Percentiles rank a stretch among this genome's conserved stretches.
These are phyloP conservation scores for Amaurobius ferox DNA, from an alignment of 2,888 invertebrate genomes.

Conservation along the genomic window DNA sequence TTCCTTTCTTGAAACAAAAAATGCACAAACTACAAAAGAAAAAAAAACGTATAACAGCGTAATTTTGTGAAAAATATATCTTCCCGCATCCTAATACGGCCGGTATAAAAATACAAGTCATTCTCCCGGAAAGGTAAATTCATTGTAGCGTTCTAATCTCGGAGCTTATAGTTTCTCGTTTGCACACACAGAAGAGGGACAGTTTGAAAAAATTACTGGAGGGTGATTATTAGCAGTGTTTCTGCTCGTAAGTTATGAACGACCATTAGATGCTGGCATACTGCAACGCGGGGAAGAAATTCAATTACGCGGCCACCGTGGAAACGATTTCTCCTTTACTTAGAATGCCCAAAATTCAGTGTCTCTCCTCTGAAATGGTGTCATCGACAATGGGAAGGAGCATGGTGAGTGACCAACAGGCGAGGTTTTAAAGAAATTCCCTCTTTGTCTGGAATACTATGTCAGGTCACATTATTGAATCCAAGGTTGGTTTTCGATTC, in stretches of 20 bases:
- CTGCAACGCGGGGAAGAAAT: conserved; percentile 42
- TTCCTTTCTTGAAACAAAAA: neutral
- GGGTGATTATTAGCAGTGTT: conserved; percentile 64
- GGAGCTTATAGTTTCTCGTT: conserved; percentile 40
- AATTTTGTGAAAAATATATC: neutral
- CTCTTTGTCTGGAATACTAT: no score
- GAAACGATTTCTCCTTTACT: conserved; percentile 41
- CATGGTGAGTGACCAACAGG: neutral
- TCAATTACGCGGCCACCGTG: conserved; percentile 58
- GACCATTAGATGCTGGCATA: conserved; percentile 39
- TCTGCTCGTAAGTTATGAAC: conserved; percentile 49
- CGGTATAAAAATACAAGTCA: conserved; percentile 47
- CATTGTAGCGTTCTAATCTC: conserved; percentile 60
- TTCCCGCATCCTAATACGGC: conserved; percentile 55
- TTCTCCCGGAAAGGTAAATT: conserved; percentile 54
- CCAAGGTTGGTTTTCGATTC: no score
- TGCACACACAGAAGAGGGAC: conserved; percentile 32
- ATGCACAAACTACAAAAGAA: neutral
- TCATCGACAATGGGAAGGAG: neutral
- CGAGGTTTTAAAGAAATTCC: no score
- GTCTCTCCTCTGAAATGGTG: conserved; percentile 24
- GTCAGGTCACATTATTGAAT: no score
- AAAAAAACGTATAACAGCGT: neutral
- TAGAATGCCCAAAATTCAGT: conserved; percentile 57
- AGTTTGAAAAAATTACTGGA: conserved; percentile 42